Conservation (phyloP, 1,140 invertebrate species). For the Ephestia elutella region DNA sequence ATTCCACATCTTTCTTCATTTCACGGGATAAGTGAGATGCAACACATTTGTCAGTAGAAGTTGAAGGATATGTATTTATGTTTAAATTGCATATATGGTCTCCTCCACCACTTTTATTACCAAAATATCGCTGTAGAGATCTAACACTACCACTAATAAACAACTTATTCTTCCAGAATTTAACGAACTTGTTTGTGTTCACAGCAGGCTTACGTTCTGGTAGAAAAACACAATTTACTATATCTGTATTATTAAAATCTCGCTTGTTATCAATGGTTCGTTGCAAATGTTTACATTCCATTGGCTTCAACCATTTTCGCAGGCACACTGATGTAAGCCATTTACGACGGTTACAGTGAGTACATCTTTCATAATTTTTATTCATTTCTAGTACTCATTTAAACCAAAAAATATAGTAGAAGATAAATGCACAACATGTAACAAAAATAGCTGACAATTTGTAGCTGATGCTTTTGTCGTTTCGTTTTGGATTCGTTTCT, state of each 20-base stretch:
- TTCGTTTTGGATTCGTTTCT: neutral
- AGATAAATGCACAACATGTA: neutral
- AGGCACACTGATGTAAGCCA: conserved; percentile 64
- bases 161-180: conserved; percentile 69
- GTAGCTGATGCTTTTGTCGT: neutral
- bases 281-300: conserved; percentile 71
- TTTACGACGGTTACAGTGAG: conserved; percentile 64
- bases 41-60: conserved; percentile 46
- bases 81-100: conserved; percentile 51
- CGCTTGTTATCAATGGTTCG: conserved; percentile 64
- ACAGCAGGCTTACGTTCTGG: conserved; percentile 46
- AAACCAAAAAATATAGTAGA: neutral
- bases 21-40: conserved; percentile 28
- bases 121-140: conserved; percentile 63
- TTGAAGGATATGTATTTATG: conserved; percentile 44
- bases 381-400: conserved; percentile 40
- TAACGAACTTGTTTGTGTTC: conserved; percentile 62
- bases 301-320: conserved; percentile 65
- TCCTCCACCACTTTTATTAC: conserved; percentile 45
- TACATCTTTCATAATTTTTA: conserved; percentile 65
- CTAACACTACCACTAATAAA: conserved; percentile 63
- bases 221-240: conserved; percentile 57
- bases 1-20: conserved; percentile 37
- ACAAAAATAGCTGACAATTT: neutral
- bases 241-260: conserved; percentile 59